Evolutionary conservation across 2,797 vertebrate species (phyloP), one percentile per base, ranked within the genome.

Genomic region (Acipenser ruthenus): DNA sequence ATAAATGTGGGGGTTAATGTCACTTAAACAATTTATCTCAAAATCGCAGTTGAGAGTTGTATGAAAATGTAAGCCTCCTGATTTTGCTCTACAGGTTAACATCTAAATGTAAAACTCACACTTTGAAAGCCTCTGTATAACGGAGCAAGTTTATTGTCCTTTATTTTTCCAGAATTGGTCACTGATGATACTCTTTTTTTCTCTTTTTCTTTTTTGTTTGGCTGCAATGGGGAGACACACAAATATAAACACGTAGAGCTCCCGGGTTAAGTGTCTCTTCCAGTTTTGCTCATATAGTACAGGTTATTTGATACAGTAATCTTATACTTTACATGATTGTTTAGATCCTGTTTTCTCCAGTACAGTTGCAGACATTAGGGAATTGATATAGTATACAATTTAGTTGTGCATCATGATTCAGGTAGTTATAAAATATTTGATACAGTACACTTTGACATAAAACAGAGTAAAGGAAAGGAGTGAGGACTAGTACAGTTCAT

Each of bases 251-350:
- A 76, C 71, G 81, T 74, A 79, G 78, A 70, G 73, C 73, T 79
- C 67, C 56, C 52, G 73, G 77, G 76, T 78, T 81, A 77, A 82
- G 73, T 86, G 86, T 81, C 79, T 71, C 37, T 51, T 79, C 64
- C 71, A 63, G 74, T 72, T 73, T 72, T 66, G 78, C 72, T 76
- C 69, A 79, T 76, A 77, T 79, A 9, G 0, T 73, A 67, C 49
- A 65, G 55, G 80, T 79, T 83, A 85, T 72, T 78, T 77, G 80
- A 90, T 71, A 82, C 81, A 63, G 74, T 88, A 87, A 87, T 75
- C 76, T 68, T 76, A 53, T 78, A 69, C 71, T 79, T 76, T 70
- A 77, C 70, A 76, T 79, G 79, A 69, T 52, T 78, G 77, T 81
- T 83, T 70, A 81, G 82, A 80, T 79, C 73, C 76, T 76, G 74